These are phyloP conservation scores for Fopius arisanus DNA, from an alignment of 1,140 invertebrate genomes.

Conservation along the genomic window DNA sequence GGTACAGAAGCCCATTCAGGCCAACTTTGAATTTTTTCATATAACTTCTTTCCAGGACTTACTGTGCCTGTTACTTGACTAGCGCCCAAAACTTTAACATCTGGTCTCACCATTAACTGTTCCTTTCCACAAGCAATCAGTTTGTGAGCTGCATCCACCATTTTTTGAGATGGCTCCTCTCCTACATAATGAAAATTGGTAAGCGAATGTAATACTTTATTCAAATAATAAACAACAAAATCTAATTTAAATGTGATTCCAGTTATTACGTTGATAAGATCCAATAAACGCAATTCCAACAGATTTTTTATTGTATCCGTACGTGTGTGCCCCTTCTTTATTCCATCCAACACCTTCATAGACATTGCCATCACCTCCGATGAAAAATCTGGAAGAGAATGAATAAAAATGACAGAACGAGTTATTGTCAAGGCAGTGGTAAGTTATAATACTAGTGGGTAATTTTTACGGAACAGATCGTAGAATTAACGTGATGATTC, in stretches of 20 bases:
- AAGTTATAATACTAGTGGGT: too few species aligned
- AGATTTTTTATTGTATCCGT: slow-evolving; percentile 61
- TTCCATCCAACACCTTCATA: slow-evolving; percentile 83
- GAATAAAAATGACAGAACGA: too few species aligned
- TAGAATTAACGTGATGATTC: too few species aligned
- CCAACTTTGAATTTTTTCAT: slow-evolving; percentile 56
- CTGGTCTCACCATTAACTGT: slow-evolving; percentile 63
- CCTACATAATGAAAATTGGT: slow-evolving; percentile 55
- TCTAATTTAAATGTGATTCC: neutral
- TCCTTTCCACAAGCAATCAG: slow-evolving; percentile 72
- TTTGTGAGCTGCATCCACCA: slow-evolving; percentile 67
- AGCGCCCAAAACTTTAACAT: slow-evolving; percentile 71
- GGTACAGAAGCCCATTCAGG: slow-evolving; percentile 44
- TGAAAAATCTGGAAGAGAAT: slow-evolving; percentile 73
- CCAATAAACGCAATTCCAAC: slow-evolving; percentile 64
- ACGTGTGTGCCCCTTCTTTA: slow-evolving; percentile 75
- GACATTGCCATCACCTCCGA: slow-evolving; percentile 79
- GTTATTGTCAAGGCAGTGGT: too few species aligned
- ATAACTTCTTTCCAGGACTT: slow-evolving; percentile 73
- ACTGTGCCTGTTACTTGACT: slow-evolving; percentile 68
- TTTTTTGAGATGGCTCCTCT: slow-evolving; percentile 64
- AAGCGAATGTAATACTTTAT: slow-evolving; percentile 18
- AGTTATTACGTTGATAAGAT: slow-evolving; percentile 48
- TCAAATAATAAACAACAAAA: neutral
- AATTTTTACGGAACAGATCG: too few species aligned